Evolutionary conservation across 2,888 invertebrate genomes (phyloP).

Genomic region (Hipparchia sbordonii): DNA sequence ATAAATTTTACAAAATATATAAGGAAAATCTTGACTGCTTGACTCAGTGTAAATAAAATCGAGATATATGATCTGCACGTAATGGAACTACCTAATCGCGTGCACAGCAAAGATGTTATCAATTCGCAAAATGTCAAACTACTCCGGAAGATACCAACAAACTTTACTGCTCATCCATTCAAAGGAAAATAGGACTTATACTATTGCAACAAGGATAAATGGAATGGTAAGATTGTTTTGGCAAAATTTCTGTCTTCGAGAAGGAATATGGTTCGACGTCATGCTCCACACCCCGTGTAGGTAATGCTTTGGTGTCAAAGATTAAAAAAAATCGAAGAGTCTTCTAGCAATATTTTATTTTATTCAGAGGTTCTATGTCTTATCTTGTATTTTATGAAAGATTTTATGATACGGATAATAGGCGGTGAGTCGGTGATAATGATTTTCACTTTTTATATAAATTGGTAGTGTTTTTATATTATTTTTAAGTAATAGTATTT

Average conservation of each 20-base stretch:
- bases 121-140: conserved; percentile 45
- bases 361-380: too few relatives aligned
- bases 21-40: too few relatives aligned
- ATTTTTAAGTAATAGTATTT: too few relatives aligned
- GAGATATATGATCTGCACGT: conserved; percentile 35
- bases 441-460: too few relatives aligned
- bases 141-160: conserved; percentile 34
- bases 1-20: too few relatives aligned
- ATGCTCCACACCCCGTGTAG: conserved; percentile 39
- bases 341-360: too few relatives aligned
- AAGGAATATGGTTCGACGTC: conserved; percentile 42
- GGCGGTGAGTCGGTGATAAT: too few relatives aligned
- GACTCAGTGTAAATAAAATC: conserved; percentile 1
- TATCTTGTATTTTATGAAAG: too few relatives aligned
- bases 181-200: conserved; percentile 28
- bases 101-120: conserved; percentile 43
- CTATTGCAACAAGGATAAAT: conserved; percentile 15
- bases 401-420: too few relatives aligned
- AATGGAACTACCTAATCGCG: conserved; percentile 40
- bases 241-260: conserved; percentile 39
- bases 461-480: too few relatives aligned
- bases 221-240: conserved; percentile 15
- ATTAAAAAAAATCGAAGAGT: conserved; percentile 26
- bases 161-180: neutral
- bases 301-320: conserved; percentile 41